Evolutionary conservation across 2,797 vertebrate genomes (phyloP), one percentile per base, ranked within the genome.

Genomic region (Clamator glandarius): DNA sequence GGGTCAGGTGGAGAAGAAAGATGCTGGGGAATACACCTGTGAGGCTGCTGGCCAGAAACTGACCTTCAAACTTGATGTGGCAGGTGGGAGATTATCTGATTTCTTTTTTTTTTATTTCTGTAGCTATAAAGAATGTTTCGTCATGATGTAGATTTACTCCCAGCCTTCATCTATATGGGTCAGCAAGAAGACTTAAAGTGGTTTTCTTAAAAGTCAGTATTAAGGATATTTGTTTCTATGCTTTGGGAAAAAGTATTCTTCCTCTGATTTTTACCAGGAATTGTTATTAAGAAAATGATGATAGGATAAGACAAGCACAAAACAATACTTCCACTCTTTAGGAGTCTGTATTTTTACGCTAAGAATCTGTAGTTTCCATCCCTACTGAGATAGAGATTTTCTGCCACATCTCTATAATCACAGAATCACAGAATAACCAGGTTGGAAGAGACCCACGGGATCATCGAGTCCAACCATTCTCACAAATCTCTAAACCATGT

Each of bases 1-100:
- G n/a, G n/a, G n/a, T n/a, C n/a, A n/a, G n/a, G n/a, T n/a, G n/a
- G n/a, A n/a, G n/a, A n/a, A n/a, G n/a, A n/a, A n/a, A n/a, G n/a
- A n/a, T n/a, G n/a, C n/a, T n/a, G n/a, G n/a, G n/a, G n/a, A n/a
- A n/a, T n/a, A n/a, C n/a, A n/a, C n/a, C n/a, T n/a, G n/a, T n/a
- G n/a, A n/a, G n/a, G n/a, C n/a, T n/a, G n/a, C n/a, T n/a, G n/a
- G n/a, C n/a, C n/a, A n/a, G n/a, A n/a, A n/a, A n/a, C 67, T 98
- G 63, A 48, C 83, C 64, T 98, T 97, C 92, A 97, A 94, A 51
- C 11, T 98, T 31, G 79, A 85, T 1, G 55, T 97, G 36, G 81
- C 96, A 97, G 94, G 95, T 93, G 48, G 62, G 89, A 6, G 28
- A n/a, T 54, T 46, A 12, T 28, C 7, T n/a, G 19, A 15, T 50